Evolutionary conservation across 2,113 vertebrate genomes (phyloP).

Genomic region (Seriola aureovittata): DNA sequence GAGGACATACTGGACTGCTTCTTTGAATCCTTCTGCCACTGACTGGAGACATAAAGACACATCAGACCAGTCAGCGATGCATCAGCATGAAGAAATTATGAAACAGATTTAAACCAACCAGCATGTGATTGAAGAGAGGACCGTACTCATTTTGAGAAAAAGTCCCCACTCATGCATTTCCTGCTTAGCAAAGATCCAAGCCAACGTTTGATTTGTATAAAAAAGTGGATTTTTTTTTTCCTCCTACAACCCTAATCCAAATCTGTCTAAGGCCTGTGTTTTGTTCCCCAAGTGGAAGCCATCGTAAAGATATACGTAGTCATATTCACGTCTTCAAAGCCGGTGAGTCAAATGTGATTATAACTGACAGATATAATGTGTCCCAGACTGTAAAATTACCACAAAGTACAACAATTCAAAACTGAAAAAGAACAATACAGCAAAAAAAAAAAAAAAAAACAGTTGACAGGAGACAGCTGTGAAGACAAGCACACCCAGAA

Average conservation of each 20-base stretch:
- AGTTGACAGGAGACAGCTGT: background rate
- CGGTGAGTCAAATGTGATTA: background rate
- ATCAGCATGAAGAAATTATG: background rate
- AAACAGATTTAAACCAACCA: background rate
- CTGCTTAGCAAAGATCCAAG: background rate
- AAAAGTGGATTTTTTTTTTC: background rate
- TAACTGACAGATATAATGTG: background rate
- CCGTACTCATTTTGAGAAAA: too few relatives aligned
- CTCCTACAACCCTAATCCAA: too few relatives aligned
- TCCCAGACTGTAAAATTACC: background rate
- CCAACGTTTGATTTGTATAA: background rate
- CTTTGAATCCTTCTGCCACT: slow-evolving; percentile 95
- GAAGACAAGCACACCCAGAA: background rate
- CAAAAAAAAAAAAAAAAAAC: background rate
- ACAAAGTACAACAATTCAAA: background rate
- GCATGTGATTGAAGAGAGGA: background rate
- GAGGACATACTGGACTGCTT: slow-evolving; percentile 95
- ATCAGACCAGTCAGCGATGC: background rate
- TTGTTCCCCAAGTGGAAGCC: background rate
- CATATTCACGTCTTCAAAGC: background rate
- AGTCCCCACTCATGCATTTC: background rate
- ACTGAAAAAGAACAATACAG: background rate
- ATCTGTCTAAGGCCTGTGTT: background rate
- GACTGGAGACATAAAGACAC: slow-evolving; percentile 83
- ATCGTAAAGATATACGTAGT: background rate